These are phyloP conservation scores for Copsychus sechellarum DNA, from an alignment of 2,113 vertebrate species.

Conservation along the genomic window DNA sequence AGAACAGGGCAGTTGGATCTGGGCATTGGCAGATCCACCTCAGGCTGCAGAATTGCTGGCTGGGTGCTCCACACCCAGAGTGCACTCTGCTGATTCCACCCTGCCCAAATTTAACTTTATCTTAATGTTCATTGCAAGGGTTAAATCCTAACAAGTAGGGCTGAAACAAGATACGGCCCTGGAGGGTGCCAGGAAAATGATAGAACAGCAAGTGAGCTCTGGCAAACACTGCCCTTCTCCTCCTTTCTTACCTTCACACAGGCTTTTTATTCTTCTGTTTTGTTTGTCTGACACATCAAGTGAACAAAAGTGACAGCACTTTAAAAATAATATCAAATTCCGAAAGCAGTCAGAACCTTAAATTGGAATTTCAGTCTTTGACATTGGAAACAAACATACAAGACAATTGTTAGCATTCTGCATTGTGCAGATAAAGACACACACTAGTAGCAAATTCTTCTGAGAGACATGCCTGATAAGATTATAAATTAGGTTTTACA, in stretches of 20 bases:
- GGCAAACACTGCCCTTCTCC: background rate
- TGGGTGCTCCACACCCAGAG: background rate
- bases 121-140: background rate
- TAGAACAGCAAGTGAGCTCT: constrained; percentile 3
- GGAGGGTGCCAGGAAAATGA: background rate
- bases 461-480: constrained; percentile 53
- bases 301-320: constrained; percentile 9
- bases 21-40: background rate
- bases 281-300: background rate
- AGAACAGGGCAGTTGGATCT: background rate
- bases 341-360: constrained; percentile 37
- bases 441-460: constrained; percentile 59
- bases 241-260: background rate
- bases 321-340: constrained; percentile 51
- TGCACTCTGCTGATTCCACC: background rate
- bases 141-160: background rate
- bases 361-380: constrained; percentile 57
- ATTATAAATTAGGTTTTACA: constrained; percentile 67
- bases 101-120: background rate
- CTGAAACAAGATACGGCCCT: background rate
- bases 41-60: background rate
- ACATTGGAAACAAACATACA: constrained; percentile 53
- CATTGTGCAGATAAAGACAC: constrained; percentile 57
- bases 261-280: background rate
- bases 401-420: constrained; percentile 54